Evolutionary conservation across 2,113 vertebrate species (phyloP), one percentile per base, ranked within the genome.

Genomic region (Euleptes europaea): DNA sequence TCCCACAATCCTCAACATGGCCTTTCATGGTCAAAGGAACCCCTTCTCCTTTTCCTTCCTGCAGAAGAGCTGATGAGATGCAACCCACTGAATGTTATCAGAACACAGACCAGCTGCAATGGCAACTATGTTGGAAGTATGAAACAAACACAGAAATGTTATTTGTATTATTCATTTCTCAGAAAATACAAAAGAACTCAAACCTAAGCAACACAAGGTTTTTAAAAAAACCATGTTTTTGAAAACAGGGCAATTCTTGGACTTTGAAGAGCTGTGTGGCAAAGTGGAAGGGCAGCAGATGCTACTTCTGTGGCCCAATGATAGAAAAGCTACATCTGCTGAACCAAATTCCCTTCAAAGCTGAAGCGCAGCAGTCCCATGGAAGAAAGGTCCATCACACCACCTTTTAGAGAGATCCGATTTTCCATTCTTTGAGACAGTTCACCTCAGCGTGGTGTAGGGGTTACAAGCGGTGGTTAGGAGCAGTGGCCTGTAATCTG

Each of bases 331-430:
- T 38, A 28, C 23, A 47, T 73, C 42, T 47, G 26, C 71, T 73
- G 12, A 73, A 47, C 26, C 71, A 28, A 73, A 31, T 12, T 28
- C 42, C 42, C 26, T 28, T 71, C 35, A 23, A 23, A n/a, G 28
- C 5, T 17, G 38, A 75, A 49, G 28, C 28, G 44, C 44, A 13
- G 14, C 15, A 49, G 44, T 49, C 2, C 1, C 4, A 15, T 17
- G 28, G 12, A 47, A 75, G 2, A 3, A 75, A 74, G 26, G 2
- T 28, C 40, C 72, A 74, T 31, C 42, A 82, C 54, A 87, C 75
- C 83, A 88, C 76, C 78, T 89, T 87, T 80, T 83, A 69, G n/a
- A 54, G 88, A 89, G 83, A 88, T 76, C 80, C 74, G 57, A 92
- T 88, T 90, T 54, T 87, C 38, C 85, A 88, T 88, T 92, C 70